Base-by-base conservation (phyloP, 2,888 invertebrate species). In the Morpho deidamia region DNA sequence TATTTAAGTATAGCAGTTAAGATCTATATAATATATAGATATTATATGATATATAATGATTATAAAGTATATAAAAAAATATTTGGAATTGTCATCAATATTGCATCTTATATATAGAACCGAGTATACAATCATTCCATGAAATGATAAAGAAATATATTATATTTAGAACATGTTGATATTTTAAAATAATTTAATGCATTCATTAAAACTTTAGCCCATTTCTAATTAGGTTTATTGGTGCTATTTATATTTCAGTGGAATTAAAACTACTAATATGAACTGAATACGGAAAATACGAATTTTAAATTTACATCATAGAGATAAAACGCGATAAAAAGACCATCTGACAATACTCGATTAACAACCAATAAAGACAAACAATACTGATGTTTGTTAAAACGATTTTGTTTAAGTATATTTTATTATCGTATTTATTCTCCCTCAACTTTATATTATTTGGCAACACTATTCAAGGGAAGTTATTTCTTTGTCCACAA, bases 1-100 rank as follows among this genome's bases (percentile, higher is more conserved):
- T 64, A 53, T 42, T 53, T 62, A 63, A 58, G 56, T 61, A 62
- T 64, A 63, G 60, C 55, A 45, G 65, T 59, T 59, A 59, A 62
- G 61, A 50, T 51, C 54, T 55, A 59, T 45, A 56, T 40, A 55
- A 45, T 50, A 46, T 41, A 51, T 54, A 34, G 38, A 34, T 48
- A 53, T 48, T 37, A 38, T 46, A 46, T 38, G 8, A 11, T 14
- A 38, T 12, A 43, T 44, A 10, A 50, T 32, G 23, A 42, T 37
- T 50, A 43, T 49, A 37, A 42, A 49, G 35, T 50, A 35, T 49
- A n/a, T 5, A 23, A 23, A 37, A 14, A 50, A 35, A 50, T 8
- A 37, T 50, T 34, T 43, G 34, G 42, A 50, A 40, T 8, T 50
- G 32, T 43, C 43, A 35, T 14, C 10, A 10, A 10, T 37, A 39